Percentiles rank a stretch among this genome's conserved stretches.
These are phyloP conservation scores for Odontothrips loti DNA, from an alignment of 2,888 invertebrate species.

Conservation along the genomic window DNA sequence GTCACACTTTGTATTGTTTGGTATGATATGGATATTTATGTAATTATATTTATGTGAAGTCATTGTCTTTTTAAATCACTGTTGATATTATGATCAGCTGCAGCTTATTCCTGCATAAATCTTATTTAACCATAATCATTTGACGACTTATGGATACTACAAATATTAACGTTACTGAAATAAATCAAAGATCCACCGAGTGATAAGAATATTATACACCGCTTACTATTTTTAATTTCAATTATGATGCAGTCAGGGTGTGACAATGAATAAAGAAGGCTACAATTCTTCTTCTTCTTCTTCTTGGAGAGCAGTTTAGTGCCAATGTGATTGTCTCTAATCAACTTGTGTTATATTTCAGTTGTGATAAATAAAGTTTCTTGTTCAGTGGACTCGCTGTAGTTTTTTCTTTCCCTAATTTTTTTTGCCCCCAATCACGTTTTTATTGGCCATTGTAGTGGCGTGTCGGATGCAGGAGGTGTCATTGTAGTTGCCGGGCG, in stretches of 20 bases:
- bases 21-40: neutral
- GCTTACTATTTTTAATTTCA: too few species aligned
- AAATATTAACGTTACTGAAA: too few species aligned
- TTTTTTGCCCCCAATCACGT: neutral
- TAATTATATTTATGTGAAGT: neutral
- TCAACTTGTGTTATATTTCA: conserved; percentile 12
- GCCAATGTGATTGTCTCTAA: conserved; percentile 20
- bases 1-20: too few species aligned
- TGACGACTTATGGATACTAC: too few species aligned
- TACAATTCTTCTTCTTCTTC: too few species aligned
- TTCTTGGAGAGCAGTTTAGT: neutral
- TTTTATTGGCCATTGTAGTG: neutral
- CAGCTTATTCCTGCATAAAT: neutral
- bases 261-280: too few species aligned
- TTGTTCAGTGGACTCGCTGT: neutral
- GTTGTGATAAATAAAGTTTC: conserved; percentile 13
- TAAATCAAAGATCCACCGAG: too few species aligned
- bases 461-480: neutral
- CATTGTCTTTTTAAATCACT: neutral
- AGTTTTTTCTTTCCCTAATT: neutral
- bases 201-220: too few species aligned
- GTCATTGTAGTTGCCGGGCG: neutral
- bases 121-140: neutral
- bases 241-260: too few species aligned
- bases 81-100: neutral